phyloP scores from a whole-genome alignment of 2,797 vertebrate genomes.

The Galagoides demidoff region DNA sequence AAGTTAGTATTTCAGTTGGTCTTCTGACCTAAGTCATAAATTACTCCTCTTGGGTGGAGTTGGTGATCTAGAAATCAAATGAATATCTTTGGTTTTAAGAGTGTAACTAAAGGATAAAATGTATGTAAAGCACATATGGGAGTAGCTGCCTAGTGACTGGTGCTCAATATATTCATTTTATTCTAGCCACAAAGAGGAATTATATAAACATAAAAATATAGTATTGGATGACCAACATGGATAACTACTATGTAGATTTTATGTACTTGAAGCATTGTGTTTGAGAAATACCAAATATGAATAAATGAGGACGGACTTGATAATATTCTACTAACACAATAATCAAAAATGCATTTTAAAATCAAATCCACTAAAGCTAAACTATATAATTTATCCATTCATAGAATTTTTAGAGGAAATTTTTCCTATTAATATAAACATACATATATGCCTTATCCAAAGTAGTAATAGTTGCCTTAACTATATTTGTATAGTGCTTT shows the following conservation, averaged over 20 bases:
- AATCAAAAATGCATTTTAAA: slow-evolving; percentile 37
- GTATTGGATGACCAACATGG: background rate
- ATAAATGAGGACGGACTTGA: background rate
- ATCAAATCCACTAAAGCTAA: background rate
- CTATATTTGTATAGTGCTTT: background rate
- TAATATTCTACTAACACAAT: slow-evolving; percentile 2
- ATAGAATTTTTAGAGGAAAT: background rate
- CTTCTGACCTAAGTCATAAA: background rate
- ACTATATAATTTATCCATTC: background rate
- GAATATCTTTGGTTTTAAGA: slow-evolving; percentile 48
- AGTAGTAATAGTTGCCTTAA: background rate
- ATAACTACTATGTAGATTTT: background rate
- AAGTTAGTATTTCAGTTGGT: background rate
- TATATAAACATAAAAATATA: slow-evolving; percentile 14
- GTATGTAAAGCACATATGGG: background rate
- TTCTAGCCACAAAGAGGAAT: background rate
- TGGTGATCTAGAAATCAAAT: slow-evolving; percentile 52
- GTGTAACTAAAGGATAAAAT: slow-evolving; percentile 43
- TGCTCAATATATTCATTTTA: slow-evolving; percentile 30
- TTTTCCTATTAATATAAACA: background rate
- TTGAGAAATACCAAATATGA: slow-evolving; percentile 23
- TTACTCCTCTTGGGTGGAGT: background rate
- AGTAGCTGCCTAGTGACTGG: background rate
- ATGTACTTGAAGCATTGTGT: background rate
- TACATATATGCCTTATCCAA: background rate